Conservation (phyloP, 2,888 invertebrate genomes). For the Sphaerophoria rueppellii region DNA sequence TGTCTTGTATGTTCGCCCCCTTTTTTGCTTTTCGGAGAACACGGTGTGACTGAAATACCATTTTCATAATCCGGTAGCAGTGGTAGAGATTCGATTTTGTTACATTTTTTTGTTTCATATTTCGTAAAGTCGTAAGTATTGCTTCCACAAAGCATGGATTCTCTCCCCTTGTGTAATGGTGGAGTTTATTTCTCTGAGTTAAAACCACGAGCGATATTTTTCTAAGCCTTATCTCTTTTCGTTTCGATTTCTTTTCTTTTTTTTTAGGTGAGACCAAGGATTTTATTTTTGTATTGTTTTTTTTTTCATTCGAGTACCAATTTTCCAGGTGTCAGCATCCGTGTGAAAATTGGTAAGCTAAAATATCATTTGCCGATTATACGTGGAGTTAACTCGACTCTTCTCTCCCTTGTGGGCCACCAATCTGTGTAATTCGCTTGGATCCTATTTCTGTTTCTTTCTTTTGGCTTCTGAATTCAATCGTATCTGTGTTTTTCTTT, state of each 20-base stretch:
- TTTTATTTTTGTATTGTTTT: neutral
- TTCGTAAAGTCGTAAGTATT: neutral
- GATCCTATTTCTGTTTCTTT: neutral
- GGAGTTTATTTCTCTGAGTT: neutral
- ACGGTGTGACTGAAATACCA: neutral
- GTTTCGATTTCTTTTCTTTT: neutral
- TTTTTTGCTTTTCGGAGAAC: neutral
- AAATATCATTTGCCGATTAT: conserved; percentile 19
- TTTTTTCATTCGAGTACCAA: conserved; percentile 10
- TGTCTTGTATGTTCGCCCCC: neutral
- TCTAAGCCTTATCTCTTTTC: neutral
- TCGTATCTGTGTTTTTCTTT: neutral
- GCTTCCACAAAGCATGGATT: neutral
- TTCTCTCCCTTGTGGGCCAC: neutral
- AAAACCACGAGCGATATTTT: neutral
- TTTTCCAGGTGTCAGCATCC: conserved; percentile 32
- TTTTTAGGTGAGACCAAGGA: neutral
- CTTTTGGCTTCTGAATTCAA: neutral
- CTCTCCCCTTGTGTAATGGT: too few species aligned
- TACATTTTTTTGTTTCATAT: neutral
- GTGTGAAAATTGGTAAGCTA: neutral
- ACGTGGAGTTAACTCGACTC: neutral
- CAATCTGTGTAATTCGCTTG: conserved; percentile 10
- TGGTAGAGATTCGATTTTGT: neutral
- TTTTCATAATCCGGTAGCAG: neutral